These are phyloP conservation scores for Drosophila leontia DNA, from an alignment of 1,140 invertebrate genomes.

Conservation along the genomic window DNA sequence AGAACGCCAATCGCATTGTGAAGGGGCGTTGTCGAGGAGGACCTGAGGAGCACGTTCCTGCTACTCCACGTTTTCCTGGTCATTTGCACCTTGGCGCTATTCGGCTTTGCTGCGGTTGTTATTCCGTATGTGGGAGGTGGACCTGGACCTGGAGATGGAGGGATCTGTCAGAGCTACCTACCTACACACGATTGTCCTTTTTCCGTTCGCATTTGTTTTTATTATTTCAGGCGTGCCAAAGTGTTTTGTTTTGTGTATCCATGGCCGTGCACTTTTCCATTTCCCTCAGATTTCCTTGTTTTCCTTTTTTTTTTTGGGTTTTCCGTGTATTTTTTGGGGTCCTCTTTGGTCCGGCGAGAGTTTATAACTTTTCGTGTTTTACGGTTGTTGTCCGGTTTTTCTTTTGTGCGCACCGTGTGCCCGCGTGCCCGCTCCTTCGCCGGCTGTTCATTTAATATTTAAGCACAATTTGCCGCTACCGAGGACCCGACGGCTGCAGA, in stretches of 20 bases:
- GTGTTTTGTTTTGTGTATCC: constrained; percentile 70
- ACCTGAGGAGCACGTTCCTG: constrained; percentile 29
- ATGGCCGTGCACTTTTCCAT: constrained; percentile 40
- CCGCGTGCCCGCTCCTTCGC: constrained; percentile 23
- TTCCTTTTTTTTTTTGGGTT: constrained; percentile 17
- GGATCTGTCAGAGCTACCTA: constrained; percentile 27
- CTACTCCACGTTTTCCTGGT: constrained; percentile 45
- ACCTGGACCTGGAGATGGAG: neutral
- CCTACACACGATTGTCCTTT: constrained; percentile 76
- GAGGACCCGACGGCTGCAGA: constrained; percentile 39
- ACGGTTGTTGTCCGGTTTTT: constrained; percentile 73
- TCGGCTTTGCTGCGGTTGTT: constrained; percentile 67
- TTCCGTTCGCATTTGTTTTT: constrained; percentile 76
- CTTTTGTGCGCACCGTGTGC: constrained; percentile 36
- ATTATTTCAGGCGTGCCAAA: constrained; percentile 83
- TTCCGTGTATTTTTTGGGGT: constrained; percentile 31
- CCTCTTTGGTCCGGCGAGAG: constrained; percentile 55
- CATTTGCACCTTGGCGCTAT: constrained; percentile 80
- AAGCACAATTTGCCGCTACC: constrained; percentile 80
- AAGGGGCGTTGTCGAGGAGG: constrained; percentile 34
- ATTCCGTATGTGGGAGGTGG: constrained; percentile 14
- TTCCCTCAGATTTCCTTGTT: constrained; percentile 6
- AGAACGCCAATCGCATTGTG: constrained; percentile 39
- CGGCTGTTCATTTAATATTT: constrained; percentile 84
- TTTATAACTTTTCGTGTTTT: constrained; percentile 83